Evolutionary conservation across 1,140 invertebrate genomes (phyloP).

Genomic region (Drosophila ananassae): DNA sequence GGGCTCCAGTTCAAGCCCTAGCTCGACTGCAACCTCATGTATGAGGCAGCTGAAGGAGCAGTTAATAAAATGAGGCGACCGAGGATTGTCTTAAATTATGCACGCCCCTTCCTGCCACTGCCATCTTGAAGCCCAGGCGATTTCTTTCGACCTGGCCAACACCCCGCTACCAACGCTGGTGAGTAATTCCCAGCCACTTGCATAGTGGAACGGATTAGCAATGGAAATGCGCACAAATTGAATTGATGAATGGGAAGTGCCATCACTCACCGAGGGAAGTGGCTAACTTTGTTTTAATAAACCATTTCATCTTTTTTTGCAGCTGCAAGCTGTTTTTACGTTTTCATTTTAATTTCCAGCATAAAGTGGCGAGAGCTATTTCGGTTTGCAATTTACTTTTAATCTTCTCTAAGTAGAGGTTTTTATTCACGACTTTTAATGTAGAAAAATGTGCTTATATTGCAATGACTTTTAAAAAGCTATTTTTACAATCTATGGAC

Average conservation of each 20-base stretch:
- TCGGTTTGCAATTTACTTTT: background rate
- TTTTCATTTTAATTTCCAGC: conserved; percentile 12
- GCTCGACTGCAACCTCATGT: conserved; percentile 30
- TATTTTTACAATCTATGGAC: too few species aligned
- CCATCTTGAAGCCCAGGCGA: background rate
- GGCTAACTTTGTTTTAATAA: conserved; percentile 20
- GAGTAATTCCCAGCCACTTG: conserved; percentile 9
- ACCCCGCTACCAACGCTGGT: background rate
- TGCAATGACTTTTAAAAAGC: too few species aligned
- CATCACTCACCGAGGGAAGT: conserved; percentile 11
- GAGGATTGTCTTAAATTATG: conserved; percentile 64
- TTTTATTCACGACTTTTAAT: too few species aligned
- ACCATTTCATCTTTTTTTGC: conserved; percentile 6
- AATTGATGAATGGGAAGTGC: conserved; percentile 40
- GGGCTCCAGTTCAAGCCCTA: conserved; percentile 16
- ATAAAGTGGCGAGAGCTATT: background rate
- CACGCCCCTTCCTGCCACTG: conserved; percentile 2
- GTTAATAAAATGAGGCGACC: conserved; percentile 53
- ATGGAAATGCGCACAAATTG: conserved; percentile 51
- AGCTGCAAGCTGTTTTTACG: conserved; percentile 3
- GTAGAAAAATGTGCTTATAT: too few species aligned
- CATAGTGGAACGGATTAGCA: conserved; percentile 38
- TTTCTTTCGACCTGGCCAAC: conserved; percentile 23
- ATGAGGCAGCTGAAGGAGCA: conserved; percentile 20
- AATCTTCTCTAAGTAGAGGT: background rate